Evolutionary conservation across 2,888 invertebrate genomes (phyloP).

Genomic region (Ethmia dodecea): DNA sequence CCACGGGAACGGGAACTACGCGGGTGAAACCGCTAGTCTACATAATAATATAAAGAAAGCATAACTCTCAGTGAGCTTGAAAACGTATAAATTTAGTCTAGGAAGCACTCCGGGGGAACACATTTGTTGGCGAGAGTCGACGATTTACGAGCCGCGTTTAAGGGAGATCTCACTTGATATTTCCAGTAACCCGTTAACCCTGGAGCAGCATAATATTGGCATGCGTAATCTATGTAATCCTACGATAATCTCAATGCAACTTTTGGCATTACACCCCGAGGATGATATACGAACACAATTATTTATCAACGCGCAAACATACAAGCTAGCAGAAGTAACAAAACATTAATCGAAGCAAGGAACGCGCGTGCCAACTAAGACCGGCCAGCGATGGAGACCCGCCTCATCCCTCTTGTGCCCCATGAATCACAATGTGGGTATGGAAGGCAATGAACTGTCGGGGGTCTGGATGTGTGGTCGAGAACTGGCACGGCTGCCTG

Average conservation of each 20-base stretch:
- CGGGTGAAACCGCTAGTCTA: too few relatives aligned
- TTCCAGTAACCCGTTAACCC: too few relatives aligned
- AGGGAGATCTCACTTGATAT: too few relatives aligned
- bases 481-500: constrained; percentile 42
- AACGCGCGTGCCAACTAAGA: constrained; percentile 28
- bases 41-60: too few relatives aligned
- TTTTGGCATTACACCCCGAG: constrained; percentile 32
- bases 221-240: constrained; percentile 19
- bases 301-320: constrained; percentile 32
- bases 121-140: too few relatives aligned
- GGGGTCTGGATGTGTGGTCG: constrained; percentile 37
- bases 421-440: constrained; percentile 21
- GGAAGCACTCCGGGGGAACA: too few relatives aligned
- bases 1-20: too few relatives aligned
- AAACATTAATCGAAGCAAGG: constrained; percentile 54
- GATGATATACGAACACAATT: constrained; percentile 44
- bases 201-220: constrained; percentile 3
- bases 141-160: too few relatives aligned
- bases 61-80: too few relatives aligned
- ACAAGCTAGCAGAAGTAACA: constrained; percentile 35
- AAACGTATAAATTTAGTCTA: too few relatives aligned
- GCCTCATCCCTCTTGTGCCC: constrained; percentile 30
- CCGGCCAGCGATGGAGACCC: constrained; percentile 26
- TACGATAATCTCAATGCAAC: constrained; percentile 30
- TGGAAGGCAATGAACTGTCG: constrained; percentile 43